phyloP scores from a whole-genome alignment of 2,797 vertebrate species.

The Tinamus major region DNA sequence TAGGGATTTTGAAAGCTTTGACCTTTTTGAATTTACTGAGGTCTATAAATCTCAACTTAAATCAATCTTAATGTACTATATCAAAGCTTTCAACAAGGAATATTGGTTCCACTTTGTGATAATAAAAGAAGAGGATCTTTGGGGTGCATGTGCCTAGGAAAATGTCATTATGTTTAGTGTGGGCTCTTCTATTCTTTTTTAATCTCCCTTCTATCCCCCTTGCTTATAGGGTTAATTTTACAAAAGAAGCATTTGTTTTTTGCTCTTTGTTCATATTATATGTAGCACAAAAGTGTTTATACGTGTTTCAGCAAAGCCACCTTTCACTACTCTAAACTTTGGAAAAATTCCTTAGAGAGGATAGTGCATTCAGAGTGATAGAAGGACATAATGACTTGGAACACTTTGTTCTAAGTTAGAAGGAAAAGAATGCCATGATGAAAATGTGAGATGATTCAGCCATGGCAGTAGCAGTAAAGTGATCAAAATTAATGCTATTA shows the following conservation, averaged over 20 bases:
- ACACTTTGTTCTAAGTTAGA: background rate
- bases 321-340: background rate
- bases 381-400: constrained; percentile 7
- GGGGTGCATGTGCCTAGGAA: background rate
- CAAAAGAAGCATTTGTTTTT: rapidly evolving
- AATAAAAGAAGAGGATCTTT: background rate
- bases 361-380: background rate
- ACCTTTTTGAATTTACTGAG: background rate
- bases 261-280: background rate
- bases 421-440: background rate
- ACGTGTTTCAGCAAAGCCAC: background rate
- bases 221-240: background rate
- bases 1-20: background rate
- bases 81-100: background rate
- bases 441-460: background rate
- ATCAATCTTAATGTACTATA: background rate
- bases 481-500: background rate
- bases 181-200: background rate
- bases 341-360: background rate
- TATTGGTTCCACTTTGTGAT: background rate
- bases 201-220: background rate
- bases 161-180: background rate
- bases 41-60: background rate
- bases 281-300: background rate
- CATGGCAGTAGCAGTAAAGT: background rate